Percentiles rank a stretch among this genome's conserved stretches.
Conservation (phyloP, 2,797 vertebrate species). For the Coregonus sp. region DNA sequence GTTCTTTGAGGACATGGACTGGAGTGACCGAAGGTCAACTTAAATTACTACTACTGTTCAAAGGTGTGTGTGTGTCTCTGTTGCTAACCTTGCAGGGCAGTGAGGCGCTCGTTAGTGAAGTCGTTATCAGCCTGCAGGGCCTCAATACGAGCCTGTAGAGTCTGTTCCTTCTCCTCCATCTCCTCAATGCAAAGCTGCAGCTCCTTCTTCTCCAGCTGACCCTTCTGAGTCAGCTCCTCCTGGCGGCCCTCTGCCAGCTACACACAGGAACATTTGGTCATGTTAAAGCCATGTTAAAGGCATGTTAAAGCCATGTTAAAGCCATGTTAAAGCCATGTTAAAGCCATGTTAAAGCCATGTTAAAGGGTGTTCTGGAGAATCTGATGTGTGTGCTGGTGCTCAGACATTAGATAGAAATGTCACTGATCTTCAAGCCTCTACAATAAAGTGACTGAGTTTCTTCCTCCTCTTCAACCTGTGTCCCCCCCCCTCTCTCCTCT, state of each 20-base stretch:
- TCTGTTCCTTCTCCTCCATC: constrained; percentile 98
- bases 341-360: too few relatives aligned
- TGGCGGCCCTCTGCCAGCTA: constrained; percentile 90
- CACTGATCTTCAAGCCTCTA: neutral
- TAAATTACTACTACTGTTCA: too few relatives aligned
- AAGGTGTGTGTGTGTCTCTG: neutral
- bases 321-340: too few relatives aligned
- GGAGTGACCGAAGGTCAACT: too few relatives aligned
- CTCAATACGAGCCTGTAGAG: constrained; percentile 96
- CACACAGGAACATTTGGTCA: neutral
- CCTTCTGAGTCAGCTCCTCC: constrained; percentile 93
- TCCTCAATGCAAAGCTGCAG: constrained; percentile 92
- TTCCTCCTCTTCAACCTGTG: too few relatives aligned
- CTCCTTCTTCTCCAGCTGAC: constrained; percentile 90
- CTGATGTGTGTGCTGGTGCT: too few relatives aligned
- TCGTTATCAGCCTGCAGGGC: constrained; percentile 98
- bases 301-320: too few relatives aligned
- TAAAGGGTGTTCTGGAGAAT: neutral
- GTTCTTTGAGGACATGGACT: too few relatives aligned
- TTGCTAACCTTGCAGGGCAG: constrained; percentile 89
- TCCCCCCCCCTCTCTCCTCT: too few relatives aligned
- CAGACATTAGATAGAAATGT: too few relatives aligned
- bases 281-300: too few relatives aligned
- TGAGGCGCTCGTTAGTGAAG: constrained; percentile 95
- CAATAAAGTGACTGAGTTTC: neutral